These are phyloP conservation scores for Haliaeetus leucogaster DNA, from an alignment of 2,113 vertebrate species.

Conservation along the genomic window DNA sequence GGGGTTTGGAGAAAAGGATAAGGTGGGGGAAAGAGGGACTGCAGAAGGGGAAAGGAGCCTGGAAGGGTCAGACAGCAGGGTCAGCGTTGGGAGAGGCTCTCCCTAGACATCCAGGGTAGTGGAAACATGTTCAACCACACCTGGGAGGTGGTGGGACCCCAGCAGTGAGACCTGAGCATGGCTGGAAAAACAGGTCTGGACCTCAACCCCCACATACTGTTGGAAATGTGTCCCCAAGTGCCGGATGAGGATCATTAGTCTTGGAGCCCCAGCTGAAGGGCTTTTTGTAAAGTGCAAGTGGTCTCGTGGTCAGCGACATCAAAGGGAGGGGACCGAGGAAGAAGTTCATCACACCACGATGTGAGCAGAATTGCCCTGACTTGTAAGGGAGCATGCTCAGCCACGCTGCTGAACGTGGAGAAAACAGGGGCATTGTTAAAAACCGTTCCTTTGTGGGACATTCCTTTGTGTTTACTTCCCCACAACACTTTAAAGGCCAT, in stretches of 20 bases:
- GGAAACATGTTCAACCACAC: not conserved
- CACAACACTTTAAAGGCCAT: not conserved
- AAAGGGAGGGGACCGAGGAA: not conserved
- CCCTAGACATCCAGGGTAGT: not conserved
- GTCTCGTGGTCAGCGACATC: not conserved
- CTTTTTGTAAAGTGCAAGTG: not conserved
- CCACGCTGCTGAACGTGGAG: rapidly evolving
- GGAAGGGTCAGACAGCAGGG: not conserved
- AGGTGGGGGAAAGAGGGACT: not conserved
- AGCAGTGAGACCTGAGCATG: not conserved
- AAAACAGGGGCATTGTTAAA: not conserved
- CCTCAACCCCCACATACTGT: not conserved
- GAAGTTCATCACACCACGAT: not conserved
- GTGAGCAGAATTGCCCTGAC: not conserved
- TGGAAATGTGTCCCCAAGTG: not conserved
- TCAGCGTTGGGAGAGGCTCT: not conserved
- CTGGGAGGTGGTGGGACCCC: not conserved
- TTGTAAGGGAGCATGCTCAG: rapidly evolving
- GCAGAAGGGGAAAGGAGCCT: not conserved
- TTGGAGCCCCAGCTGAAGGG: not conserved
- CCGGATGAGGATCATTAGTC: not conserved
- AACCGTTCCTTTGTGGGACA: not conserved
- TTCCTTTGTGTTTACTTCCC: not conserved
- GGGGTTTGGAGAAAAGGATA: not conserved
- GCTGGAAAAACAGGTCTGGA: not conserved